Conservation (phyloP, 1,140 invertebrate species). For the Calliphora vicina region DNA sequence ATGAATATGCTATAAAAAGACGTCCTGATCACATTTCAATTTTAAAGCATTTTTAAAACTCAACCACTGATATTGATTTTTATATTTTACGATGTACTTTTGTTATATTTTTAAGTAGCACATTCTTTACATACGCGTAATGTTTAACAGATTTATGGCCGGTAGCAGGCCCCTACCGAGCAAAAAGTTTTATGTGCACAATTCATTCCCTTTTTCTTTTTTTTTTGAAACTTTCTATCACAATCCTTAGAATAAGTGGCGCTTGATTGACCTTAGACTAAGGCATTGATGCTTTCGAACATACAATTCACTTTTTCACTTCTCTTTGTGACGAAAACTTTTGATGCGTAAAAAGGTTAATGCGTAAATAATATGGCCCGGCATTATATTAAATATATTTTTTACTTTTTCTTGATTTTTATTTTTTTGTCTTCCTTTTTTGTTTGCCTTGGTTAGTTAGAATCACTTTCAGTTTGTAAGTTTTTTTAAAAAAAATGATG, state of each 20-base stretch:
- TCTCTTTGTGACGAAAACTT: constrained; percentile 16
- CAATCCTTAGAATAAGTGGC: background rate
- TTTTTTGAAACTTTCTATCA: background rate
- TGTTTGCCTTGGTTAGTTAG: background rate
- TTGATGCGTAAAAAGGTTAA: constrained; percentile 34
- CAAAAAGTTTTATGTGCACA: constrained; percentile 4
- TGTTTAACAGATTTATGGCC: background rate
- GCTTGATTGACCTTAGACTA: constrained; percentile 27
- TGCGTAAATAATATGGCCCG: constrained; percentile 27
- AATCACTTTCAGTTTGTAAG: background rate
- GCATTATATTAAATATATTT: constrained; percentile 3
- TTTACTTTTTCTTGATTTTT: background rate
- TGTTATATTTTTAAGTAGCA: too few species aligned
- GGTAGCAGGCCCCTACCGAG: background rate
- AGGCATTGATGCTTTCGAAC: background rate
- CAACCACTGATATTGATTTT: too few species aligned
- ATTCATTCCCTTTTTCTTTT: background rate
- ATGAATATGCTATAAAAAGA: too few species aligned
- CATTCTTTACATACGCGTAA: background rate
- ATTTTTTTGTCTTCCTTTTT: background rate
- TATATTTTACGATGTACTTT: too few species aligned
- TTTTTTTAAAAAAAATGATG: background rate
- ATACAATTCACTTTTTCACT: background rate
- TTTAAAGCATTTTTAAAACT: too few species aligned
- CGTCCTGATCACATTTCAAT: too few species aligned